Base-by-base conservation (phyloP, 2,888 invertebrate species). In the Drosophila ezoana region DNA sequence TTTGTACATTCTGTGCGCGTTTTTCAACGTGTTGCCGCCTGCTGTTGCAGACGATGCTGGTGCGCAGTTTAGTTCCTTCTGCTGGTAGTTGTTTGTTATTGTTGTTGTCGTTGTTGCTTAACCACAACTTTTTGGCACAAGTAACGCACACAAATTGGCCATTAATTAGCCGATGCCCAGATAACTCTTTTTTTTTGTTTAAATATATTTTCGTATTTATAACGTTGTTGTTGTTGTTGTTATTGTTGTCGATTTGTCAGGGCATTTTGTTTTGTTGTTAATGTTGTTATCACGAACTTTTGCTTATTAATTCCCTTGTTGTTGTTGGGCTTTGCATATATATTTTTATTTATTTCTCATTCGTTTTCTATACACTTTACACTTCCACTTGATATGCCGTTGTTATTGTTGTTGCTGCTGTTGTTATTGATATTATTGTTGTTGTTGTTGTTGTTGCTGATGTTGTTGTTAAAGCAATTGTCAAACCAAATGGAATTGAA, bases 1-100 rank as follows among this genome's bases (percentile, higher is more conserved):
- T 92, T 90, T 92, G 80, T 87, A 87, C 90, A 90, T 90, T 81
- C 75, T 89, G 75, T 58, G 56, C 68, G 72, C 72, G 73, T 77
- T 68, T 64, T 58, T 49, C 41, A 58, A 59, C 60, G 65, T 71
- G 58, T 52, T 61, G 69, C 53, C 61, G 66, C 49, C 61, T 60
- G 68, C 64, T 61, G 60, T 56, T 64, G 61, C 63, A 65, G 79
- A 62, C 41, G 62, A 70, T 83, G 88, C 68, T 72, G 72, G 76
- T 72, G 40, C 44, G 43, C 40, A 54, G 49, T 47, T 63, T 10
- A 44, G 53, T 60, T 72, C 33, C 61, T 56, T 52, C 40, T 77
- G 48, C 45, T 51, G 62, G 38, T 37, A 40, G 23, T 58, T 44
- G 13, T 56, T 32, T 53, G 45, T 28, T 60, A 14, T 28, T 48